Base-by-base conservation (phyloP, 2,113 vertebrate genomes). In the Phocoena phocoena region DNA sequence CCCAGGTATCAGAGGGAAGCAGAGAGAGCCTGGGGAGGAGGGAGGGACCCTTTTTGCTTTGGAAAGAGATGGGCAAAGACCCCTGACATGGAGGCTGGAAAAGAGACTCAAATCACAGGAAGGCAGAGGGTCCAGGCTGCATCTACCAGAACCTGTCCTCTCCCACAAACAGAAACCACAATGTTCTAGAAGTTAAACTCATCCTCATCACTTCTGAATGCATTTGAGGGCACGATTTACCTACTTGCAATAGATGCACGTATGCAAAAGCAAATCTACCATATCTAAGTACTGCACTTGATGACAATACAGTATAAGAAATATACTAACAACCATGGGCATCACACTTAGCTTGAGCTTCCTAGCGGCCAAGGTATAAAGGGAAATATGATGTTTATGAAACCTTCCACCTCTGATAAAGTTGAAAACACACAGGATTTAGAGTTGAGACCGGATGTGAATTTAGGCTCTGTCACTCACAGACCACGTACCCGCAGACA, bases 361-460 rank as follows among this genome's bases (percentile, higher is more conserved):
- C 79, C 96, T 7, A 17, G 68, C 26, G 38, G 74, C 87, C 60
- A 71, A 58, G n/a, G 87, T 65, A 47, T 5, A 81, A 77, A 86
- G 36, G 28, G 67, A 70, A 97, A 70, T 38, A 93, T 1, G 53
- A 71, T 31, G 36, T 3, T 41, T 53, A 71, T 18, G n/a, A 82
- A 50, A 11, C 0, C 28, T 68, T 50, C 25, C 23, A 71, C 33
- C 26, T 73, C 26, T 44, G 28, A 82, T 13, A 23, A 77, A 18
- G 15, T 0, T 23, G 53, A 71, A 92, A 73, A 60, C 6, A 38
- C 58, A n/a, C 38, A 33, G 55, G 38, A 60, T 14, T 68, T 38
- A 86, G 79, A 38, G n/a, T 13, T 21, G 44, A 92, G 25, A 8
- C 3, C 3, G 4, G 25, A 81, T 36, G 17, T 11, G 65, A 65